phyloP scores from a whole-genome alignment of 1,140 invertebrate genomes.

The Episyrphus balteatus region DNA sequence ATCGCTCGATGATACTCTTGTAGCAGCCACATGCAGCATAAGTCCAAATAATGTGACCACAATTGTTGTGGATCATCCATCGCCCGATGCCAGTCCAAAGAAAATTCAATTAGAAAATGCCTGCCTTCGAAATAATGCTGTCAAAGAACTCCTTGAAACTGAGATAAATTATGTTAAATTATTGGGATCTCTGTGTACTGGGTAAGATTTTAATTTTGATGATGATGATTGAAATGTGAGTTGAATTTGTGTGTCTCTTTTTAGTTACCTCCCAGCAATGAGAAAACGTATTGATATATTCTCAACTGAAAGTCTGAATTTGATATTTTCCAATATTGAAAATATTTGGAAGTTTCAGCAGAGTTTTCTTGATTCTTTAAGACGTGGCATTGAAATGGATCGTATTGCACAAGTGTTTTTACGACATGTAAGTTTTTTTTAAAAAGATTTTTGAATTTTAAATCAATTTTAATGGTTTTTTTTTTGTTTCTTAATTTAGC shows the following conservation, averaged over 20 bases:
- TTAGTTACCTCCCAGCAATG: conserved; percentile 32
- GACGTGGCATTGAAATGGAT: conserved; percentile 28
- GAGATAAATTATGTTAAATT: conserved; percentile 35
- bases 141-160: conserved; percentile 32
- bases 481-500: conserved; percentile 37
- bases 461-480: neutral
- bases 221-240: no score
- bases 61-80: conserved; percentile 28
- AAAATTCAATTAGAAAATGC: neutral
- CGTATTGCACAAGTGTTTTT: conserved; percentile 34
- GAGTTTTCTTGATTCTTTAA: conserved; percentile 26
- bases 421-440: conserved; percentile 22
- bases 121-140: conserved; percentile 20
- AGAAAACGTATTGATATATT: conserved; percentile 35
- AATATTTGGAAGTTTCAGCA: conserved; percentile 31
- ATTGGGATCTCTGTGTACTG: conserved; percentile 28
- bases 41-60: conserved; percentile 31
- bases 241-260: no score
- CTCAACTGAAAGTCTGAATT: conserved; percentile 28
- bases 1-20: neutral
- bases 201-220: conserved; percentile 14
- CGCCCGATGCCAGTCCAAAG: neutral
- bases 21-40: conserved; percentile 16
- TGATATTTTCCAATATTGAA: conserved; percentile 34
- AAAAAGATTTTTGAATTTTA: no score